Base-by-base conservation (phyloP, 1,140 invertebrate genomes). In the Limonius californicus region DNA sequence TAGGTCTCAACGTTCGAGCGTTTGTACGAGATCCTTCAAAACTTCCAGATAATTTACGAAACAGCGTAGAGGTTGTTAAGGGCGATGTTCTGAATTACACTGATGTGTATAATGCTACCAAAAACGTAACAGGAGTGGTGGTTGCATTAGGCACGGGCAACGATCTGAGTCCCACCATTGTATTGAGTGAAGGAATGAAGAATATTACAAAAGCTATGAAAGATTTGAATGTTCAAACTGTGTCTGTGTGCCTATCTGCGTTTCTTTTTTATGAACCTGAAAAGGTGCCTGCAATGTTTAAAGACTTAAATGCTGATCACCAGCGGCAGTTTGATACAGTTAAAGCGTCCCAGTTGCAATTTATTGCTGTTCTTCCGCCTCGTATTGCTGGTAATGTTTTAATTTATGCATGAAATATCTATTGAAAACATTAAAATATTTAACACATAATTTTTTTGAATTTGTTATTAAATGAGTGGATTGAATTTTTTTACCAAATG, bases 191-290 rank as follows among this genome's bases (percentile, higher is more conserved):
- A 56, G 90, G 91, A 45, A 85, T 88, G 18, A 87, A 85, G 73
- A 92, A 93, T 74, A 88, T 94, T 59, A 80, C 93, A 14, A 78
- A 84, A 54, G 86, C 86, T 0, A 93, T 94, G 91, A 85, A 89
- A 70, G 80, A 81, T 9, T 75, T 83, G 45, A 84, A 85, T 61
- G 80, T 92, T 0, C 81, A 85, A 55, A 74, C 80, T 19, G 75
- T 93, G 30, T 89, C 90, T 0, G 85, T 89, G 15, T 92, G 91
- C 70, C 77, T 94, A 69, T 94, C 91, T 2, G 90, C 88, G 30
- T 94, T 93, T 74, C 74, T 93, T 32, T 89, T 92, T 70, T 86
- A 84, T 63, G 82, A 88, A 30, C 78, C 81, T 0, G 84, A 85
- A 1, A 87, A 88, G 73, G 84, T 93, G 11, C 90, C 91, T 1